A percentile compares a stretch with the other conserved stretches of the same genome.
Evolutionary conservation across 2,797 vertebrate genomes (phyloP).

Genomic region (Hipposideros larvatus): DNA sequence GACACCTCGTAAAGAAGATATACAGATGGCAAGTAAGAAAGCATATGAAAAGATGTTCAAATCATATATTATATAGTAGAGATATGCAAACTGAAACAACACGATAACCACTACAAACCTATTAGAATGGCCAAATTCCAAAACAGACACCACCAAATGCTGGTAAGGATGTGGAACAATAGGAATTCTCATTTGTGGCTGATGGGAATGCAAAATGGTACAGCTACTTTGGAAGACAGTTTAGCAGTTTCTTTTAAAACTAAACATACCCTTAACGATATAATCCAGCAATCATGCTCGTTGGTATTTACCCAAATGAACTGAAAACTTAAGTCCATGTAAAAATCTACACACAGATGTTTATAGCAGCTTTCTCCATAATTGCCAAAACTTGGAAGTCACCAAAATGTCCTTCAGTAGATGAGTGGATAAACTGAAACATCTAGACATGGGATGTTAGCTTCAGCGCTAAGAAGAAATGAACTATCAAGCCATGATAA

Average conservation of each 20-base stretch:
- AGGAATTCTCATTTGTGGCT: no score
- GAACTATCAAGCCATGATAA: no score
- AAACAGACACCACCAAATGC: not conserved
- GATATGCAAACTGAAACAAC: not conserved
- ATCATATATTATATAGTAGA: not conserved
- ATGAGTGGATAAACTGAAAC: not conserved
- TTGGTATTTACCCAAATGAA: slow-evolving; percentile 19
- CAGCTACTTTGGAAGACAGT: not conserved
- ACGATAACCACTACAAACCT: not conserved
- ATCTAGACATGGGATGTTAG: not conserved
- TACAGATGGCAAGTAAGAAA: not conserved
- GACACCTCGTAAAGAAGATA: not conserved
- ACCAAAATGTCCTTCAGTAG: not conserved
- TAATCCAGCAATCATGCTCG: not conserved
- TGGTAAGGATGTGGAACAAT: not conserved
- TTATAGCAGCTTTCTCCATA: not conserved
- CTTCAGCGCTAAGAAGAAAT: not conserved
- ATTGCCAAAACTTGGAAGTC: not conserved
- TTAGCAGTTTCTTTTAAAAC: slow-evolving; percentile 5
- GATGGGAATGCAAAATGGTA: no score
- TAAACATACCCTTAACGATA: not conserved
- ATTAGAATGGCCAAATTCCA: not conserved
- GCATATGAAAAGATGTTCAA: slow-evolving; percentile 17
- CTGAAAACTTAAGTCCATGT: not conserved
- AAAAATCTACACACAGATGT: not conserved